A percentile compares a stretch with the other conserved stretches of the same genome.
Evolutionary conservation across 2,113 vertebrate genomes (phyloP).

Genomic region (Neofelis nebulosa): DNA sequence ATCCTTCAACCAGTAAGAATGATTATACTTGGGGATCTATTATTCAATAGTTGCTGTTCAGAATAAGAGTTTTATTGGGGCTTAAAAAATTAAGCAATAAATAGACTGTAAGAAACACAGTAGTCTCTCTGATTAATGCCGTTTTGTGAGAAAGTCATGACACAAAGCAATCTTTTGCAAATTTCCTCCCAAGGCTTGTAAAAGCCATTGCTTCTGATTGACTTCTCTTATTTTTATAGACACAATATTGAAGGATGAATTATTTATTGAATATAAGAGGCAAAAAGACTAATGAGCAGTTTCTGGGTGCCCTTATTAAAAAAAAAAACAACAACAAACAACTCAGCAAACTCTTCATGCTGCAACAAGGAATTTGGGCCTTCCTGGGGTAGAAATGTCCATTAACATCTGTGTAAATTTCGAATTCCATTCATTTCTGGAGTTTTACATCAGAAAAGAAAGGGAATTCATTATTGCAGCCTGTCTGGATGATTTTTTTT

Average conservation of each 20-base stretch:
- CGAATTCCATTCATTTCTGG: not conserved
- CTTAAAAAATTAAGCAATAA: constrained; percentile 75
- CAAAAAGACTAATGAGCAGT: constrained; percentile 52
- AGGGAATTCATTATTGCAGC: not conserved
- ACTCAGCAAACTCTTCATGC: not conserved
- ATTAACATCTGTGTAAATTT: not conserved
- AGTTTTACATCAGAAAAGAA: not conserved
- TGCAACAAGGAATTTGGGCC: not conserved
- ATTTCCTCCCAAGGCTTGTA: constrained; percentile 58
- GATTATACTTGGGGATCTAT: constrained; percentile 71
- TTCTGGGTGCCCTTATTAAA: constrained; percentile 48
- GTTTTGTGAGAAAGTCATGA: not conserved
- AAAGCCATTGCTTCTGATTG: constrained; percentile 45
- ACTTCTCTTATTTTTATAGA: constrained; percentile 68
- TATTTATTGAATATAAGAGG: constrained; percentile 72
- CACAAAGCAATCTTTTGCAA: constrained; percentile 23
- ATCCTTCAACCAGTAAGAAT: constrained; percentile 73
- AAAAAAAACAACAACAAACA: not conserved
- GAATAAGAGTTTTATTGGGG: constrained; percentile 75
- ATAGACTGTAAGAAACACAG: constrained; percentile 67
- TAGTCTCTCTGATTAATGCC: constrained; percentile 60
- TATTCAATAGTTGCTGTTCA: constrained; percentile 74
- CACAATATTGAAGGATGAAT: constrained; percentile 72
- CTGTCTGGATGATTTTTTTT: not conserved
- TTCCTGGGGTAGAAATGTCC: not conserved